A percentile compares a stretch with the other conserved stretches of the same genome.
phyloP scores from a whole-genome alignment of 2,888 invertebrate genomes.

The Aromia moschata region DNA sequence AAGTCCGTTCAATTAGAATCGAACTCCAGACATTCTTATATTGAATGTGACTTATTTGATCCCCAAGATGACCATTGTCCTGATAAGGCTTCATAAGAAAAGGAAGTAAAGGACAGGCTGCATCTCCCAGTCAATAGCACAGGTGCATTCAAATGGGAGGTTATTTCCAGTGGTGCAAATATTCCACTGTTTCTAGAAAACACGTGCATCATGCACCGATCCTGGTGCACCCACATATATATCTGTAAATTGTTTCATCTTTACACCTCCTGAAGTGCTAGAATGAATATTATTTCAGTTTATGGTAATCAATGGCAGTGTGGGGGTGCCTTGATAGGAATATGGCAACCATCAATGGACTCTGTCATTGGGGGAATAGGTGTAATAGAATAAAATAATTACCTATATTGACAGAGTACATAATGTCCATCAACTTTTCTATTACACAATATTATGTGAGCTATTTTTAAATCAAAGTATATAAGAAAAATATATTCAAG shows the following conservation, averaged over 20 bases:
- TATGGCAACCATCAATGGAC: no score
- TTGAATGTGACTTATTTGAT: constrained; percentile 12
- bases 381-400: neutral
- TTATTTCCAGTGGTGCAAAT: neutral
- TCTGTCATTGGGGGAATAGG: neutral
- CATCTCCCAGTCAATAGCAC: no score
- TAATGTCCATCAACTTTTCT: no score
- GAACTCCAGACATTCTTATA: neutral
- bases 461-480: no score
- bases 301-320: constrained; percentile 20
- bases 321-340: neutral
- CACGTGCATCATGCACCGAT: constrained; percentile 38
- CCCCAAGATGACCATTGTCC: constrained; percentile 5
- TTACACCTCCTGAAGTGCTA: constrained; percentile 34
- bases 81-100: no score
- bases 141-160: neutral
- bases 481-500: no score
- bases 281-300: constrained; percentile 36
- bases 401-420: no score
- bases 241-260: constrained; percentile 21
- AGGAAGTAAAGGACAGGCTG: no score
- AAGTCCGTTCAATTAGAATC: neutral
- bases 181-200: constrained; percentile 31
- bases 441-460: no score
- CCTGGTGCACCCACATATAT: constrained; percentile 30